phyloP scores from a whole-genome alignment of 2,888 invertebrate genomes.

The Drosophila sordidapex region DNA sequence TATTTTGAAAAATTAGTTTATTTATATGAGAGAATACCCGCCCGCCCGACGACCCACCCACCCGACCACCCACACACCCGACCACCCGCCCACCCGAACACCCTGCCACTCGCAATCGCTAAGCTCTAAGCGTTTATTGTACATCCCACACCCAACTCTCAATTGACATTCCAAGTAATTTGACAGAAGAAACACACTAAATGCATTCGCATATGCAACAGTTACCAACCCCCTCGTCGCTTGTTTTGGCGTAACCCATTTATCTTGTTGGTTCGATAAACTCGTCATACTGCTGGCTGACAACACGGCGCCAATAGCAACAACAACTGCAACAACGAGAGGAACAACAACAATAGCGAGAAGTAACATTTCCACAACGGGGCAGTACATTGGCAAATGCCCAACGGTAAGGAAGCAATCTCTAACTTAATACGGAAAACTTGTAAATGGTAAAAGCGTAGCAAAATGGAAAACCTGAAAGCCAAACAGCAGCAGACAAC shows the following conservation, averaged over 20 bases:
- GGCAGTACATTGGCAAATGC: slow-evolving; percentile 63
- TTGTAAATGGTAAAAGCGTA: slow-evolving; percentile 56
- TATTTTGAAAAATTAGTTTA: slow-evolving; percentile 27
- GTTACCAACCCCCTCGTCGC: slow-evolving; percentile 18
- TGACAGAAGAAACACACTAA: slow-evolving; percentile 43
- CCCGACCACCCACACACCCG: too few relatives aligned
- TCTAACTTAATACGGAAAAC: slow-evolving; percentile 72
- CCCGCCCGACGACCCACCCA: too few relatives aligned
- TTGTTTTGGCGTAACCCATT: slow-evolving; percentile 50
- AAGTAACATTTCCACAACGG: slow-evolving; percentile 23
- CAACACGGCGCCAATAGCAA: slow-evolving; percentile 49
- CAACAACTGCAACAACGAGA: slow-evolving; percentile 28
- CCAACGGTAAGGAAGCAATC: slow-evolving; percentile 73
- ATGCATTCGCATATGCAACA: slow-evolving; percentile 59
- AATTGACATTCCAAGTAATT: slow-evolving; percentile 33
- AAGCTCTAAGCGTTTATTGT: slow-evolving; percentile 13
- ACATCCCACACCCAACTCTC: slow-evolving; percentile 13
- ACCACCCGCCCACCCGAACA: too few relatives aligned
- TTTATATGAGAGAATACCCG: slow-evolving; percentile 3
- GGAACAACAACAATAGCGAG: slow-evolving; percentile 7
- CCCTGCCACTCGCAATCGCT: slow-evolving; percentile 9
- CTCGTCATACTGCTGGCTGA: slow-evolving; percentile 65
- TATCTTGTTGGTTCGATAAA: slow-evolving; percentile 77
- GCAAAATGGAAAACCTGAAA: slow-evolving; percentile 54
- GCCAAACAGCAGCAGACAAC: slow-evolving; percentile 23